phyloP scores from a whole-genome alignment of 2,888 invertebrate species.

The Ormia ochracea region DNA sequence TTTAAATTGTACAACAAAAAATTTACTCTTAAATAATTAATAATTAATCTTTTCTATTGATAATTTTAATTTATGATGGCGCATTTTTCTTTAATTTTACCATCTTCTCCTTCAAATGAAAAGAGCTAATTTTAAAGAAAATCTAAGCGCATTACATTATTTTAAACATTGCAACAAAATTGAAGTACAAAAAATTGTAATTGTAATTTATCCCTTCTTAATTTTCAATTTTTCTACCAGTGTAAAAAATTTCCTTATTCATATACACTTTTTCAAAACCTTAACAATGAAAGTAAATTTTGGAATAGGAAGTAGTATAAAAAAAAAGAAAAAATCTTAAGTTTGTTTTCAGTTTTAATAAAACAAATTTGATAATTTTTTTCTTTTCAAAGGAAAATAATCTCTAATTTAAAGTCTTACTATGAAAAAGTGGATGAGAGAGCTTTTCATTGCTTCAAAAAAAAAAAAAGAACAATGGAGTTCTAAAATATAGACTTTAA shows the following conservation, averaged over 20 bases:
- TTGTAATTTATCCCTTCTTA: constrained; percentile 6
- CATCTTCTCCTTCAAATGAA: not conserved
- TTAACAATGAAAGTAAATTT: not conserved
- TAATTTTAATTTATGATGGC: not conserved
- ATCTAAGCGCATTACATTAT: not conserved
- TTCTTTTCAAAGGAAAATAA: not conserved
- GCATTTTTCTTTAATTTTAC: constrained; percentile 13
- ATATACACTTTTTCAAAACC: not conserved
- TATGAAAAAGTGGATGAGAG: too few species aligned
- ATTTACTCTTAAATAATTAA: not conserved
- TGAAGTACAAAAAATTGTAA: constrained; percentile 53
- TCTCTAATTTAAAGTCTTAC: constrained; percentile 39
- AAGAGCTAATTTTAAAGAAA: constrained; percentile 38
- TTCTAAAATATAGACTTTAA: not conserved
- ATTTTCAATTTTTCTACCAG: constrained; percentile 15
- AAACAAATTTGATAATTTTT: constrained; percentile 31
- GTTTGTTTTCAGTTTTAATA: constrained; percentile 17
- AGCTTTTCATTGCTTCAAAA: too few species aligned
- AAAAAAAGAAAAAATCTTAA: not conserved
- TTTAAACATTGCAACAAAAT: constrained; percentile 48
- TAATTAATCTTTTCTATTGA: not conserved
- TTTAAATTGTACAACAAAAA: constrained; percentile 24
- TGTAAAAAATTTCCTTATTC: constrained; percentile 29
- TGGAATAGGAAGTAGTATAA: too few species aligned
- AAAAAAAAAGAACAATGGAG: too few species aligned